Base-by-base conservation (phyloP, 2,113 vertebrate species). In the Calonectris borealis region DNA sequence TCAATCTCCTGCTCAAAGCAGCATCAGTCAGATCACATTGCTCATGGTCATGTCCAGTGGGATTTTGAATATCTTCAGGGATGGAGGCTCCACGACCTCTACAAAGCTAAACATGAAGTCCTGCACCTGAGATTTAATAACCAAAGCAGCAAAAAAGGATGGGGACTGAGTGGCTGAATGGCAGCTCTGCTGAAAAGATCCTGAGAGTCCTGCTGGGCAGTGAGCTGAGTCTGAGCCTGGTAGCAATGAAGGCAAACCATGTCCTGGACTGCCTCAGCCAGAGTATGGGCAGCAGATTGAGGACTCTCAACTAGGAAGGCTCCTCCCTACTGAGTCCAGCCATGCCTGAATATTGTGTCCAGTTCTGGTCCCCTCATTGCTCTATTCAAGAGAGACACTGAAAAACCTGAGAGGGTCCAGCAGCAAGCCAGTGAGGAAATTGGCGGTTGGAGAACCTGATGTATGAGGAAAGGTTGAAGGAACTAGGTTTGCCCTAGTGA, bases 121-220 rank as follows among this genome's bases (percentile, higher is more conserved):
- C 19, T 72, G 10, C 44, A 40, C 20, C 12, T 54, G 25, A 15
- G 1, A 48, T 24, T 27, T 54, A 29, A 44, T 31, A 44, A 78
- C 40, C 19, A 44, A 55, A 81, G 40, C 22, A 94, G 26, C 4
- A 40, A 3, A 64, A 77, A 62, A 61, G 44, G 2, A 44, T 86
- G 32, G 11, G 7, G 55, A 25, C 46, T 57, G 48, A 62, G 31
- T 66, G 11, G 8, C 13, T 77, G 60, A 25, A 73, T 44, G 13
- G 10, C 24, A 83, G 9, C 29, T 70, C 40, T 38, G 11, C 68
- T 51, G 62, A 24, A 68, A 80, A 55, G 8, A 3, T 15, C n/a
- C 22, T 0, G 0, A n/a, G 18, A 27, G n/a, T 76, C 18, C 48
- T 1, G 0, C 2, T 68, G n/a, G 21, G n/a, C n/a, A 48, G 25